Evolutionary conservation across 2,113 vertebrate genomes (phyloP).

Genomic region (Smithornis capensis): DNA sequence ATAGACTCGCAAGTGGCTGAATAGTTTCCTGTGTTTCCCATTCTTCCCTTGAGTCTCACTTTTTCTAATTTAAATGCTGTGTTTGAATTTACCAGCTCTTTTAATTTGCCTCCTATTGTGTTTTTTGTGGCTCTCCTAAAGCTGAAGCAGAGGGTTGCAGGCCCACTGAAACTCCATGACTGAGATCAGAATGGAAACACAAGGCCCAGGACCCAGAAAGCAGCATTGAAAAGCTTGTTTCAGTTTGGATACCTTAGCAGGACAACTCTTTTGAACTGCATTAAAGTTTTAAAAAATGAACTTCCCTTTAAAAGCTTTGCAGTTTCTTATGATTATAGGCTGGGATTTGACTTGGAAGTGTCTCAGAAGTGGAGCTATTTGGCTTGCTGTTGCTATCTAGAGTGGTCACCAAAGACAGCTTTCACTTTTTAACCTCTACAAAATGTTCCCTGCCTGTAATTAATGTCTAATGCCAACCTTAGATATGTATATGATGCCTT

Average conservation of each 20-base stretch:
- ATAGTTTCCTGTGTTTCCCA: background rate
- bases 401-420: background rate
- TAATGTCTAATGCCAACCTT: background rate
- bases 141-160: background rate
- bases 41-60: background rate
- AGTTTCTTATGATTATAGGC: background rate
- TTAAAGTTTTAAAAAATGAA: background rate
- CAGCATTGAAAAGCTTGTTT: background rate
- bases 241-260: background rate
- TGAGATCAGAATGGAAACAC: background rate
- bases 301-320: background rate
- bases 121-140: background rate
- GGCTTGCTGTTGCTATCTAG: background rate
- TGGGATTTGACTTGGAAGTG: background rate
- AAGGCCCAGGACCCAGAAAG: background rate
- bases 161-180: background rate
- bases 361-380: background rate
- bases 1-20: background rate
- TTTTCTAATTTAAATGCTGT: background rate
- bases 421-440: background rate
- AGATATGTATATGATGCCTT: background rate
- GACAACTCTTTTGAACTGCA: background rate
- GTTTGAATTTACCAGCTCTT: background rate
- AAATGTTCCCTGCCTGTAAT: background rate
- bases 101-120: background rate